These are phyloP conservation scores for Ophthalmolycus amberensis DNA, from an alignment of 2,113 vertebrate genomes.

Conservation along the genomic window DNA sequence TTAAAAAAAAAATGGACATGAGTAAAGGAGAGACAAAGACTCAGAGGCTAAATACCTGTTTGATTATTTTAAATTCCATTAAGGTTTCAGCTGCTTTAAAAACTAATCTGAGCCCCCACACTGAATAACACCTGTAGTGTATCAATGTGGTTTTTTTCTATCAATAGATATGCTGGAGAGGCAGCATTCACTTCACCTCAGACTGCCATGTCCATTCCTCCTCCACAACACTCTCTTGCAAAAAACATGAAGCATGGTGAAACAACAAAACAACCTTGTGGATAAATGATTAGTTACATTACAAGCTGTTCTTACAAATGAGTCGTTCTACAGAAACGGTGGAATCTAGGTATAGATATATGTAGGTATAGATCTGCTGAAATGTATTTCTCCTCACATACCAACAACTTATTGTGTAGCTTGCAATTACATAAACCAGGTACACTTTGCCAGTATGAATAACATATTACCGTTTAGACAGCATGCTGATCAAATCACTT, in stretches of 20 bases:
- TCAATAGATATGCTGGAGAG: neutral
- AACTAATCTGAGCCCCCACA: neutral
- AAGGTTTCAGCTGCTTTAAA: neutral
- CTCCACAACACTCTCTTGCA: too few species aligned
- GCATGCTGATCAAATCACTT: constrained; percentile 20
- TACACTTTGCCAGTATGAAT: neutral
- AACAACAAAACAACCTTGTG: too few species aligned
- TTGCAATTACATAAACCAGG: neutral
- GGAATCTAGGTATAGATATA: too few species aligned
- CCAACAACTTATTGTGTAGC: neutral
- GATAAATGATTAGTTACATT: neutral
- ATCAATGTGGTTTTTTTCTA: neutral
- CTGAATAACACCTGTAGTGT: neutral
- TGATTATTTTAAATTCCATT: neutral
- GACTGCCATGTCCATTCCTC: too few species aligned
- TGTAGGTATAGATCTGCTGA: too few species aligned
- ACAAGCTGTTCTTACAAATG: neutral
- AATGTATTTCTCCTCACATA: too few species aligned
- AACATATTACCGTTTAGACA: neutral
- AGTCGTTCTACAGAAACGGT: too few species aligned
- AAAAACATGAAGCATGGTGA: too few species aligned
- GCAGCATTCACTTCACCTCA: neutral
- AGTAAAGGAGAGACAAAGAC: neutral
- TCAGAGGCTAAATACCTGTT: neutral
- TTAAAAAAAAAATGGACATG: neutral